Evolutionary conservation across 2,113 vertebrate species (phyloP).

Genomic region (Grallaria varia): DNA sequence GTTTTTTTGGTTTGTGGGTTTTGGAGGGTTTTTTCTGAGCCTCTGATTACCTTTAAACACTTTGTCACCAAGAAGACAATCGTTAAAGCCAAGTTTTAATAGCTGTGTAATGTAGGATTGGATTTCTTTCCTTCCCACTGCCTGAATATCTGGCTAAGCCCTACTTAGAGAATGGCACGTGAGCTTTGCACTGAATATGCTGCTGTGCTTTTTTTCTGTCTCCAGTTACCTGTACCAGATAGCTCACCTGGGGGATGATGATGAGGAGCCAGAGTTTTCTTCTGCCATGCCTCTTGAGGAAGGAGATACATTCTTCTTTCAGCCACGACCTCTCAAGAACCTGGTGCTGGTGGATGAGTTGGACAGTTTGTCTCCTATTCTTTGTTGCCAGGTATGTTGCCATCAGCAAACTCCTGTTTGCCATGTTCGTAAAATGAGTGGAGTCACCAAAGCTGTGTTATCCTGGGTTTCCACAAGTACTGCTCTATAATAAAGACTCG

Average conservation of each 20-base stretch:
- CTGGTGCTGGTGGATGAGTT: constrained; percentile 94
- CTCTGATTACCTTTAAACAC: background rate
- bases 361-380: constrained; percentile 96
- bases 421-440: background rate
- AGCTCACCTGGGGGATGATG: constrained; percentile 95
- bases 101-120: background rate
- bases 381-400: constrained; percentile 88
- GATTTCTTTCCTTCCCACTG: background rate
- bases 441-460: background rate
- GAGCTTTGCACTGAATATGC: background rate
- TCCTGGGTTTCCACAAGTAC: background rate
- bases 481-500: background rate
- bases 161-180: background rate
- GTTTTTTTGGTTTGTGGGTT: background rate
- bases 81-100: background rate
- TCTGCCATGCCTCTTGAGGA: constrained; percentile 98
- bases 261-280: constrained; percentile 98
- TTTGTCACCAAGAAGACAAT: background rate
- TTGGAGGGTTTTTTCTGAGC: rapidly evolving
- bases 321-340: constrained; percentile 95
- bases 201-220: background rate
- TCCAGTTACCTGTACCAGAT: constrained; percentile 96
- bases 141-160: background rate
- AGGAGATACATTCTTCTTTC: constrained; percentile 98
- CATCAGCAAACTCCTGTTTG: background rate